These are phyloP conservation scores for Rhincodon typus DNA, from an alignment of 2,797 vertebrate genomes.

Conservation along the genomic window DNA sequence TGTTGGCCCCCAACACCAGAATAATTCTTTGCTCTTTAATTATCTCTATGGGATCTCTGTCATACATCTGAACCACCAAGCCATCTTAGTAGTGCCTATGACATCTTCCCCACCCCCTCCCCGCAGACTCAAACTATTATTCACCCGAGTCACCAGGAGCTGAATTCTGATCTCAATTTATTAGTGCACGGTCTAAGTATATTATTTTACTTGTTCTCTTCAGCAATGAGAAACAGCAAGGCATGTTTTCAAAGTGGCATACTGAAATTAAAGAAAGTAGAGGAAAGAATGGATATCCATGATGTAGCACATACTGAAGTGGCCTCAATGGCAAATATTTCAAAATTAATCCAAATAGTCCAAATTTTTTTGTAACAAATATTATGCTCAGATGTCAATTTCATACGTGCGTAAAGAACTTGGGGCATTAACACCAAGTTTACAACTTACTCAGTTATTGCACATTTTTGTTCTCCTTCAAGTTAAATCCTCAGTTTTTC, in stretches of 20 bases:
- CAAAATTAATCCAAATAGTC: neutral
- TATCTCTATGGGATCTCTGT: neutral
- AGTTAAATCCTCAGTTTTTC: no score
- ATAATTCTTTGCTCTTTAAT: neutral
- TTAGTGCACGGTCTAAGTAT: no score
- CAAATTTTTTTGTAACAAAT: neutral
- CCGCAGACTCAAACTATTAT: neutral
- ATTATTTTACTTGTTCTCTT: no score
- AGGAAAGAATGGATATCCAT: no score
- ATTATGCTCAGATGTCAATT: neutral
- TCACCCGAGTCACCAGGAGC: neutral
- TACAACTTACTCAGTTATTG: neutral
- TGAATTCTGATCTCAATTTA: no score
- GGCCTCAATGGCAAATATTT: neutral
- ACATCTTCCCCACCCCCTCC: neutral
- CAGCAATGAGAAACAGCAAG: no score
- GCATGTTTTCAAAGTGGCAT: no score
- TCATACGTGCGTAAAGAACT: neutral
- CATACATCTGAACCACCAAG: neutral
- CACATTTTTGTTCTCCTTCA: no score
- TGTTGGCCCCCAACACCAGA: neutral
- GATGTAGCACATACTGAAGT: no score
- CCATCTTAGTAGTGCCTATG: neutral
- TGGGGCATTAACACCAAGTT: neutral
- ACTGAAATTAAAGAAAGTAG: no score